phyloP scores from a whole-genome alignment of 2,888 invertebrate genomes.

The Enoplolaimus lenunculus region DNA sequence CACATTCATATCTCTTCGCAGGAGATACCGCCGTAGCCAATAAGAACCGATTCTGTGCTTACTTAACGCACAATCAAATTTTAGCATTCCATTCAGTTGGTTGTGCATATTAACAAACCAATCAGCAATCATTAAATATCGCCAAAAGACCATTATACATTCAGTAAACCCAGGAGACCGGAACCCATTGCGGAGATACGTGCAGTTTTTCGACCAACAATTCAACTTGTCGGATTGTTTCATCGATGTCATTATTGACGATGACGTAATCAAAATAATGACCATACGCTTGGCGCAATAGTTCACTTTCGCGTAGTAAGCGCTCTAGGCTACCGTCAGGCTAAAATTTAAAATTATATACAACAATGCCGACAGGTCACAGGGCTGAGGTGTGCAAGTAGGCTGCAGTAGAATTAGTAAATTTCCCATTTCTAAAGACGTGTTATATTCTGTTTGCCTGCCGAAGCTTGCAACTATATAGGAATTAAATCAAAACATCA shows the following conservation, averaged over 20 bases:
- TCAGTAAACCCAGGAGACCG: slow-evolving; percentile 39
- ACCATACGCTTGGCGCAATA: slow-evolving; percentile 87
- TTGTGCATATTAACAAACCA: too few relatives aligned
- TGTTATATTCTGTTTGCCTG: too few relatives aligned
- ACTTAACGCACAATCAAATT: too few relatives aligned
- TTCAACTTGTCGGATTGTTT: slow-evolving; percentile 72
- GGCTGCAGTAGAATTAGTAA: not conserved
- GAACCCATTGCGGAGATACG: slow-evolving; percentile 39
- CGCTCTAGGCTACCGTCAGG: slow-evolving; percentile 93
- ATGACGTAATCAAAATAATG: slow-evolving; percentile 96
- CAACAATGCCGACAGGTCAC: not conserved
- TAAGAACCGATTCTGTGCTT: too few relatives aligned
- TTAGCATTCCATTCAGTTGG: too few relatives aligned
- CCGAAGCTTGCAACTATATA: too few relatives aligned
- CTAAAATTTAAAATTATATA: slow-evolving; percentile 48
- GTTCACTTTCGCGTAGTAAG: slow-evolving; percentile 85
- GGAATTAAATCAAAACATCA: too few relatives aligned
- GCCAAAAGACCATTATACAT: too few relatives aligned
- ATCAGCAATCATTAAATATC: too few relatives aligned
- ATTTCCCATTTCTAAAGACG: not conserved
- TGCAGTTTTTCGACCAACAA: slow-evolving; percentile 38
- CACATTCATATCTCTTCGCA: too few relatives aligned
- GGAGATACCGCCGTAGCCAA: too few relatives aligned
- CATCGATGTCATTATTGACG: slow-evolving; percentile 97
- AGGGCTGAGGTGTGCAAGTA: not conserved